These are phyloP conservation scores for Leptinotarsa peninsularis DNA, from an alignment of 2,888 invertebrate genomes.

Conservation along the genomic window DNA sequence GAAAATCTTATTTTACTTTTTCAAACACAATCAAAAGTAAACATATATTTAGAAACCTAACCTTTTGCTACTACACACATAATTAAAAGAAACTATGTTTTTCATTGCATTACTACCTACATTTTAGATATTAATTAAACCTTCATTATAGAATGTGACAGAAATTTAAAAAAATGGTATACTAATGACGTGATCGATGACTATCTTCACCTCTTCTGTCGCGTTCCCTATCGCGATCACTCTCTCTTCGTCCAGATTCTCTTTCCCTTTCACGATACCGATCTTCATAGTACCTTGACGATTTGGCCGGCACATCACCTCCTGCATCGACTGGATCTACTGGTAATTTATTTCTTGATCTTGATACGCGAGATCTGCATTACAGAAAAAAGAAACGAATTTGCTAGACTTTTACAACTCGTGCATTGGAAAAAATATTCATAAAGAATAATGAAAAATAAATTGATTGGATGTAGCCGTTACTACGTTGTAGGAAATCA, in stretches of 20 bases:
- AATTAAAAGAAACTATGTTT: conserved; percentile 19
- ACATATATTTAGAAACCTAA: conserved; percentile 20
- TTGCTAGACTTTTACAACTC: neutral
- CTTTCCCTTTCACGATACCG: conserved; percentile 79
- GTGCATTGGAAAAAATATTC: neutral
- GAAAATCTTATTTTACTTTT: neutral
- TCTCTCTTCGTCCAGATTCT: conserved; percentile 71
- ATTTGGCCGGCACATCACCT: conserved; percentile 54
- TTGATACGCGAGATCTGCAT: conserved; percentile 47
- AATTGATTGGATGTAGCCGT: too few relatives aligned
- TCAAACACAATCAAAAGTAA: conserved; percentile 16
- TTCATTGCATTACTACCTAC: conserved; percentile 21
- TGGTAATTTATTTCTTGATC: conserved; percentile 74
- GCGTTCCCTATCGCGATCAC: conserved; percentile 73
- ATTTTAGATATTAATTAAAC: conserved; percentile 19
- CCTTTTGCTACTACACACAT: conserved; percentile 18
- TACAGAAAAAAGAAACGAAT: conserved; percentile 29
- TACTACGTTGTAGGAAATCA: too few relatives aligned
- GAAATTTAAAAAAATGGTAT: neutral
- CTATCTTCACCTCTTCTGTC: conserved; percentile 77
- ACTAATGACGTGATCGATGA: conserved; percentile 78
- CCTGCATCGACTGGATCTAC: conserved; percentile 68
- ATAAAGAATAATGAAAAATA: neutral
- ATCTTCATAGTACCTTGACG: conserved; percentile 85
- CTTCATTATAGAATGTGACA: conserved; percentile 3